Evolutionary conservation across 2,113 vertebrate genomes (phyloP).

Genomic region (Etheostoma spectabile): DNA sequence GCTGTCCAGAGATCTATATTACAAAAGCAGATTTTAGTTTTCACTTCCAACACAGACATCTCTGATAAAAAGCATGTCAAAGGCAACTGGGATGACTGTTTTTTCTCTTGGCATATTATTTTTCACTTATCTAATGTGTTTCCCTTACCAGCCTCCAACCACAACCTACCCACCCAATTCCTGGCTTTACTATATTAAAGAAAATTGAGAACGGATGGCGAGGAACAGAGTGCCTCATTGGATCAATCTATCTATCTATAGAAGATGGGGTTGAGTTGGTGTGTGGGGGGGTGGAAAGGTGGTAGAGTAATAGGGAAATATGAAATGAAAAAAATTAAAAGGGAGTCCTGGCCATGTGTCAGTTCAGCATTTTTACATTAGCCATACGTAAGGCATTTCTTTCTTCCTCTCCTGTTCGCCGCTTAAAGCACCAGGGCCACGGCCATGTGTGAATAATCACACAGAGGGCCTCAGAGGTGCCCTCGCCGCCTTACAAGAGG

Average conservation of each 20-base stretch:
- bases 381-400: constrained; percentile 80
- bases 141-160: constrained; percentile 69
- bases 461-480: constrained; percentile 77
- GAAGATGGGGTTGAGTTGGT: constrained; percentile 30
- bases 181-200: constrained; percentile 63
- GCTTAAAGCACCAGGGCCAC: constrained; percentile 74
- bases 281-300: background rate
- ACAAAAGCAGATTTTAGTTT: constrained; percentile 82
- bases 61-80: constrained; percentile 80
- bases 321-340: constrained; percentile 54
- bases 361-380: constrained; percentile 79
- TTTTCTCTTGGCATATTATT: constrained; percentile 84
- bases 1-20: constrained; percentile 79
- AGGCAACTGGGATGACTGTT: constrained; percentile 77
- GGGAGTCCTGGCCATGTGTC: constrained; percentile 70
- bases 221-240: constrained; percentile 62
- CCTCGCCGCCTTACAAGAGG: constrained; percentile 74
- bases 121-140: constrained; percentile 84
- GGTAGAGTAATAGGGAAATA: constrained; percentile 34
- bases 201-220: constrained; percentile 81
- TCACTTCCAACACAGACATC: constrained; percentile 76
- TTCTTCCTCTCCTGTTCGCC: constrained; percentile 73
- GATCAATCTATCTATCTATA: constrained; percentile 54
- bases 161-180: constrained; percentile 68
- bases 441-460: constrained; percentile 84